phyloP scores from a whole-genome alignment of 2,888 invertebrate species.

The Labia minor region DNA sequence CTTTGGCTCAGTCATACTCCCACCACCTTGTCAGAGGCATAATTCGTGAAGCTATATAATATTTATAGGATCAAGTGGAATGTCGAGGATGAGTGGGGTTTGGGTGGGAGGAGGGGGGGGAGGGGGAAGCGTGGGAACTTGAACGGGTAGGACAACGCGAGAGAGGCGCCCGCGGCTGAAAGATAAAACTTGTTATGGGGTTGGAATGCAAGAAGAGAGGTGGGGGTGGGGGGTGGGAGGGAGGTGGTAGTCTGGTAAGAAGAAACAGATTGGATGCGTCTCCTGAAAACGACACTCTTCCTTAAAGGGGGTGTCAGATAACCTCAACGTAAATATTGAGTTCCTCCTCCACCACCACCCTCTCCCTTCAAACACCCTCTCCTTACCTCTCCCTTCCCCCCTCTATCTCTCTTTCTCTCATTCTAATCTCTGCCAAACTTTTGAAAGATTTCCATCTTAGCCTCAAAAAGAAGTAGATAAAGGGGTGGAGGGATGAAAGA shows the following conservation, averaged over 20 bases:
- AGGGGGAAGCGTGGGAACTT: background rate
- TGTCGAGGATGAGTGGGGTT: background rate
- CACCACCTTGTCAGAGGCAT: background rate
- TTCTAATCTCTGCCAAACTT: background rate
- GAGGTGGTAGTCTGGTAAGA: too few species aligned
- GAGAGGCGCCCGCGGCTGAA: background rate
- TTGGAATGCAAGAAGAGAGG: too few species aligned
- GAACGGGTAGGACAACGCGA: background rate
- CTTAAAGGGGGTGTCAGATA: conserved; percentile 13
- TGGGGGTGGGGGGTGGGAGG: too few species aligned
- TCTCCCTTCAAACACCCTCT: too few species aligned
- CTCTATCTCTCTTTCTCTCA: too few species aligned
- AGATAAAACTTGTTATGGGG: background rate
- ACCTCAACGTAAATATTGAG: conserved; percentile 13
- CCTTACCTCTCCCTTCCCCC: too few species aligned
- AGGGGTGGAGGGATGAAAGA: too few species aligned
- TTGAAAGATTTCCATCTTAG: background rate
- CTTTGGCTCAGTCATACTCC: background rate
- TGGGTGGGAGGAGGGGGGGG: background rate
- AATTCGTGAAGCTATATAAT: background rate
- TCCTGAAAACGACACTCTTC: background rate
- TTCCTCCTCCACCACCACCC: too few species aligned
- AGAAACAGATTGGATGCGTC: conserved; percentile 7
- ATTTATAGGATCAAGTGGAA: background rate
- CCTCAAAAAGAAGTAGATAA: background rate